A percentile compares a stretch with the other conserved stretches of the same genome.
phyloP scores from a whole-genome alignment of 2,797 vertebrate genomes.

The Macrochelys suwanniensis region DNA sequence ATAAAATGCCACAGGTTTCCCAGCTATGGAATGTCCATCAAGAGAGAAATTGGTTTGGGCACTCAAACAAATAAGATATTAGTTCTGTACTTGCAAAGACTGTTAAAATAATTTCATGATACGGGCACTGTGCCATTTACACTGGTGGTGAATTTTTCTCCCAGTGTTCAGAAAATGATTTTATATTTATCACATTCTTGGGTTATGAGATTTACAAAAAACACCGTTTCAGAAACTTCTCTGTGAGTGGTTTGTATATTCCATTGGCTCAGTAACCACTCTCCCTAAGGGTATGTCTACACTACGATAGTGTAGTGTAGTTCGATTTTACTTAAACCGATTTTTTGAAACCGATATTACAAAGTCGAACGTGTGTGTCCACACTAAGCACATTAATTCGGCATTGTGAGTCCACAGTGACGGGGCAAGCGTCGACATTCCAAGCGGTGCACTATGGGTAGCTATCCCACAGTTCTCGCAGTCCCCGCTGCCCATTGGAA shows the following conservation, averaged over 20 bases:
- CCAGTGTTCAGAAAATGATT: fast-evolving
- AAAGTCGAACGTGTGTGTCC: too few species aligned
- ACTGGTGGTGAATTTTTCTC: background rate
- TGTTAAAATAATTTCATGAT: background rate
- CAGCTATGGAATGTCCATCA: background rate
- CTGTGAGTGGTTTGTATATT: background rate
- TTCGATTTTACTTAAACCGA: too few species aligned
- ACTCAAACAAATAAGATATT: background rate
- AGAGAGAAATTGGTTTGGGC: background rate
- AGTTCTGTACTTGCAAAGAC: background rate
- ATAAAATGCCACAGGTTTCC: background rate
- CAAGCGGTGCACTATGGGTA: too few species aligned
- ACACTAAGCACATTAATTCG: too few species aligned
- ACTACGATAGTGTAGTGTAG: too few species aligned
- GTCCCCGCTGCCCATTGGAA: too few species aligned
- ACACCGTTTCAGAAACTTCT: background rate
- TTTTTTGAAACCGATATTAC: too few species aligned
- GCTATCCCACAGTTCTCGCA: too few species aligned
- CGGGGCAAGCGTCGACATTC: too few species aligned
- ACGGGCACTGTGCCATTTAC: background rate
- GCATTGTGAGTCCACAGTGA: too few species aligned
- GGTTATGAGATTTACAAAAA: background rate
- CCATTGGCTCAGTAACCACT: background rate
- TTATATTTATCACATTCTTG: background rate
- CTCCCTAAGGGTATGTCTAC: background rate